Evolutionary conservation across 2,113 vertebrate species (phyloP).

Genomic region (Anser cygnoides): DNA sequence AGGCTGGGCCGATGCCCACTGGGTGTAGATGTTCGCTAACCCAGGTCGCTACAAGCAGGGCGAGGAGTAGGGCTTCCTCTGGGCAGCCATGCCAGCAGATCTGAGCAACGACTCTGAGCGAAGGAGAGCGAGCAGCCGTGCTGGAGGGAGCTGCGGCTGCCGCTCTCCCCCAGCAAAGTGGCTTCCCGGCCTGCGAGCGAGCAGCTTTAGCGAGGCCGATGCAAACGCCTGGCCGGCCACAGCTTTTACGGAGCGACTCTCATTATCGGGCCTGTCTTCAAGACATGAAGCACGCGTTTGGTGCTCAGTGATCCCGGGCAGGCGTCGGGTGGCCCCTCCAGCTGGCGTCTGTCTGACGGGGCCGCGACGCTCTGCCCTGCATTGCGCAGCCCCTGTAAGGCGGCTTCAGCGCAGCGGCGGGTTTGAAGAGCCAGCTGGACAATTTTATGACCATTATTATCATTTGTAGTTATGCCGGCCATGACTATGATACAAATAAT

Average conservation of each 20-base stretch:
- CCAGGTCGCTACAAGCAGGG: not conserved
- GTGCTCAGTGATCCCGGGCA: not conserved
- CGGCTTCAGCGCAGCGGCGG: rapidly evolving
- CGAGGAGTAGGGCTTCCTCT: not conserved
- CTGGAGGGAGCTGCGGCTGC: not conserved
- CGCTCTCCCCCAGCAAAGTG: not conserved
- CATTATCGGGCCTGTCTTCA: rapidly evolving
- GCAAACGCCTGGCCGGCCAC: not conserved
- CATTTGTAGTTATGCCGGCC: constrained; percentile 35
- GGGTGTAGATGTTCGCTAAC: not conserved
- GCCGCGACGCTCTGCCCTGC: rapidly evolving
- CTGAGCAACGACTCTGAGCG: not conserved
- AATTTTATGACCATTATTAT: constrained; percentile 58
- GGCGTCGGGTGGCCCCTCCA: not conserved
- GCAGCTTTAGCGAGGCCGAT: not conserved
- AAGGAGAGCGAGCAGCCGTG: not conserved
- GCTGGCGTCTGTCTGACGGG: not conserved
- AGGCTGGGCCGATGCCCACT: not conserved
- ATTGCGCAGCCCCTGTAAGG: rapidly evolving
- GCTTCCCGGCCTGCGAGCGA: not conserved
- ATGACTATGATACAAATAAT: constrained; percentile 64
- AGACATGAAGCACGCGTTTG: rapidly evolving
- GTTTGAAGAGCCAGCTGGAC: constrained; percentile 38
- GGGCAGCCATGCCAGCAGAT: not conserved
- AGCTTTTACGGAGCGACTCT: not conserved